Conservation (phyloP, 2,888 invertebrate genomes). For the Scaptomyza caliginosa region DNA sequence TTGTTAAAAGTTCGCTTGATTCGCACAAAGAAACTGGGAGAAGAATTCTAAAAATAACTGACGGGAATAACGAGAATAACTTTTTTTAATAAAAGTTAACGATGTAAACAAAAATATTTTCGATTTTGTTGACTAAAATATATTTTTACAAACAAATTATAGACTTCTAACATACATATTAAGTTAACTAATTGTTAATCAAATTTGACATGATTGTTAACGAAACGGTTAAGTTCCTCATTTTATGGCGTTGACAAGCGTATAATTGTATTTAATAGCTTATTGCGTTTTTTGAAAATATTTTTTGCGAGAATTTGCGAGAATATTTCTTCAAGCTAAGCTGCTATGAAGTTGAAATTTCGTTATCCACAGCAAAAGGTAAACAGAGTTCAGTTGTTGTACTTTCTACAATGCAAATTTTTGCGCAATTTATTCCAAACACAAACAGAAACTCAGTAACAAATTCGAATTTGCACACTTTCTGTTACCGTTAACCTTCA, state of each 20-base stretch:
- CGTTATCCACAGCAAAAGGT: neutral
- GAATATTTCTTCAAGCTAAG: neutral
- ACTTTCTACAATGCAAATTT: slow-evolving; percentile 26
- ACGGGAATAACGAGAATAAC: neutral
- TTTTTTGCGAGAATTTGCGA: neutral
- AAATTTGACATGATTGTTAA: neutral
- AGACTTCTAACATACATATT: no score
- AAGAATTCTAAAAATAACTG: neutral
- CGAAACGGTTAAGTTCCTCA: slow-evolving; percentile 5
- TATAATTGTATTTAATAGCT: slow-evolving; percentile 2
- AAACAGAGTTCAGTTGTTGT: neutral
- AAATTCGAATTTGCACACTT: slow-evolving; percentile 19
- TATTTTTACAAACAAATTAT: no score
- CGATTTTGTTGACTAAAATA: no score
- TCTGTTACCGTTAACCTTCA: slow-evolving; percentile 30
- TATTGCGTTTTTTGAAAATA: neutral
- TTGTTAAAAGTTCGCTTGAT: neutral
- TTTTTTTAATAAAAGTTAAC: no score
- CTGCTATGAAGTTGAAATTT: neutral
- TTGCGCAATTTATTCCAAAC: slow-evolving; percentile 8
- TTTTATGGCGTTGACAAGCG: slow-evolving; percentile 17
- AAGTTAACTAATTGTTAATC: neutral
- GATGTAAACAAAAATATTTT: no score
- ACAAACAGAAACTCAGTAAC: neutral
- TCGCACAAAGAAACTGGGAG: neutral